Evolutionary conservation across 2,113 vertebrate genomes (phyloP), one percentile per base, ranked within the genome.

Genomic region (Zapornia atra): DNA sequence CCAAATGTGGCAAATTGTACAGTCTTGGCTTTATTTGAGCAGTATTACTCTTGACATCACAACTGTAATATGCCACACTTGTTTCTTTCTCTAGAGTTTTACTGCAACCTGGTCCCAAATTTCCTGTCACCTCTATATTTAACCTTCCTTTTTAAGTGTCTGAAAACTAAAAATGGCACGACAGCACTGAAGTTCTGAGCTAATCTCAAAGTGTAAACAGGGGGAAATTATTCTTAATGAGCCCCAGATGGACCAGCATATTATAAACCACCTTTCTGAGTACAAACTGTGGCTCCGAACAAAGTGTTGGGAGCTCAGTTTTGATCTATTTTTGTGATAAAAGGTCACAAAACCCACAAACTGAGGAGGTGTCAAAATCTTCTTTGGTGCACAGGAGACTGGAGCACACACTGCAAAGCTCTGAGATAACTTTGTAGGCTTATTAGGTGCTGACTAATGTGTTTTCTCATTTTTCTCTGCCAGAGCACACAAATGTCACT

Each of bases 301-400:
- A 78, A 87, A 77, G 83, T 46, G 34, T 77, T 76, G 86, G 73
- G 14, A 77, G 85, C 65, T 97, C 38, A 26, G 9, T 83, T 96
- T 84, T 51, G 34, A 66, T 96, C 86, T 88, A 11, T 34, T 97
- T 94, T 72, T 69, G 36, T 80, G 86, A 91, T 84, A 86, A 94
- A 95, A 88, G 81, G 83, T 87, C 93, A 75, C 51, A 40, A 75
- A 85, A 85, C 15, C 0, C 31, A 63, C 1, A 0, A 72, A 17
- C 25, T 71, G 80, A 81, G 57, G 78, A 80, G 87, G 68, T 94
- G 82, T 93, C 78, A 87, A 84, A 88, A 71, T 91, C 71, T 9
- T 57, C 56, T 66, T 73, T 82, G 68, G 60, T 72, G 69, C 83
- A 82, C 22, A 68, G 90, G 88, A 79, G 88, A 6, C 60, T 57